These are phyloP conservation scores for Megathymus violae DNA, from an alignment of 1,140 invertebrate species.

Conservation along the genomic window DNA sequence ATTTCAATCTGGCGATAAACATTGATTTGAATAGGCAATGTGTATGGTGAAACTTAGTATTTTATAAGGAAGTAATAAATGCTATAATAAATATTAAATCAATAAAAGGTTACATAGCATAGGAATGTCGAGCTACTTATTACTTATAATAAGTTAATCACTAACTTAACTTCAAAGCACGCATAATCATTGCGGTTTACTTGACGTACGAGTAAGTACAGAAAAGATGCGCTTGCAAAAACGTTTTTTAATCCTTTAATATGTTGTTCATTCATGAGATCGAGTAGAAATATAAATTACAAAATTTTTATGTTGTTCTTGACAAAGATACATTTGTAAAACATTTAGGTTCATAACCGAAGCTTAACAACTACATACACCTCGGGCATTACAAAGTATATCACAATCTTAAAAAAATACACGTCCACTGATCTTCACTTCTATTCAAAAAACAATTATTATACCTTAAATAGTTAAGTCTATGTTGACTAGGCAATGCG, in stretches of 20 bases:
- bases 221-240: not conserved
- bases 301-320: not conserved
- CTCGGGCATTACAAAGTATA: slow-evolving; percentile 52
- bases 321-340: slow-evolving; percentile 21
- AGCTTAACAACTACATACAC: slow-evolving; percentile 50
- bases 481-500: slow-evolving; percentile 53
- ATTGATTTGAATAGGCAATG: not conserved
- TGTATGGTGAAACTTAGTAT: not conserved
- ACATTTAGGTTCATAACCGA: slow-evolving; percentile 63
- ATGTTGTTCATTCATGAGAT: not conserved
- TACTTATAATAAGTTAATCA: too few species aligned
- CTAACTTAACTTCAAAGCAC: too few species aligned
- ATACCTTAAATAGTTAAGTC: slow-evolving; percentile 46
- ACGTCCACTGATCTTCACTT: slow-evolving; percentile 17
- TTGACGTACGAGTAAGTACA: not conserved
- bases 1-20: not conserved
- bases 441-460: slow-evolving; percentile 33
- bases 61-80: not conserved
- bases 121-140: not conserved
- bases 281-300: not conserved
- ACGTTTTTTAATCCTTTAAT: too few species aligned
- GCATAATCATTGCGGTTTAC: too few species aligned
- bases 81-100: not conserved
- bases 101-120: not conserved
- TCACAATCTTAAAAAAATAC: slow-evolving; percentile 58